phyloP scores from a whole-genome alignment of 1,140 invertebrate genomes.

The Trichoplusia ni region DNA sequence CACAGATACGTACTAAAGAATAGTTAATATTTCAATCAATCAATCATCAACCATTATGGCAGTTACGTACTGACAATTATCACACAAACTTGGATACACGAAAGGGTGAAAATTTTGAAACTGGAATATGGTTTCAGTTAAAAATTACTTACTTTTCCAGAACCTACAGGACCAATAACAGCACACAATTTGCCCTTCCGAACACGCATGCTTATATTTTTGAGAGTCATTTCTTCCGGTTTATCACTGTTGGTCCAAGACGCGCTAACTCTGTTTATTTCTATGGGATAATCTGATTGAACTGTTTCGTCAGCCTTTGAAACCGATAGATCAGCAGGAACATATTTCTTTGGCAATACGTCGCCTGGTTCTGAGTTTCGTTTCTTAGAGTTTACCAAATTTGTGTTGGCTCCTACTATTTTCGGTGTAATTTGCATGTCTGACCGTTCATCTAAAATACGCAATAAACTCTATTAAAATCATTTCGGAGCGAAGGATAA shows the following conservation, averaged over 20 bases:
- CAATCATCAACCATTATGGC: too few species aligned
- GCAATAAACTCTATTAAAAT: too few species aligned
- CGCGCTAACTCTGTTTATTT: constrained; percentile 80
- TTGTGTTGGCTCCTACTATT: neutral
- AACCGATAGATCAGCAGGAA: constrained; percentile 26
- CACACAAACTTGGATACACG: too few species aligned
- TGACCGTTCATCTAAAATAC: constrained; percentile 4
- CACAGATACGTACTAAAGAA: too few species aligned
- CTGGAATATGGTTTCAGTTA: too few species aligned
- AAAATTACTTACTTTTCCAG: constrained; percentile 88
- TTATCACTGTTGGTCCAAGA: constrained; percentile 81
- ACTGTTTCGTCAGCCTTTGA: neutral
- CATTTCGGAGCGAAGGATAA: too few species aligned
- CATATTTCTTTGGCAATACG: constrained; percentile 38
- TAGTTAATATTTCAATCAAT: too few species aligned
- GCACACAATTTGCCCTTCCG: constrained; percentile 86
- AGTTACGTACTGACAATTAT: too few species aligned
- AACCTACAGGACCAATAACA: constrained; percentile 89
- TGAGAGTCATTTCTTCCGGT: constrained; percentile 76
- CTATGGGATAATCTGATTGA: constrained; percentile 63
- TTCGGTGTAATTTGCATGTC: constrained; percentile 6
- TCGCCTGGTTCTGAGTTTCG: neutral
- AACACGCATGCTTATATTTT: constrained; percentile 84
- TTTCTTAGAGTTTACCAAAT: constrained; percentile 24
- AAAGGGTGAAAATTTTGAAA: too few species aligned